Evolutionary conservation across 2,113 vertebrate species (phyloP), one percentile per base, ranked within the genome.

Genomic region (Laticauda colubrina): DNA sequence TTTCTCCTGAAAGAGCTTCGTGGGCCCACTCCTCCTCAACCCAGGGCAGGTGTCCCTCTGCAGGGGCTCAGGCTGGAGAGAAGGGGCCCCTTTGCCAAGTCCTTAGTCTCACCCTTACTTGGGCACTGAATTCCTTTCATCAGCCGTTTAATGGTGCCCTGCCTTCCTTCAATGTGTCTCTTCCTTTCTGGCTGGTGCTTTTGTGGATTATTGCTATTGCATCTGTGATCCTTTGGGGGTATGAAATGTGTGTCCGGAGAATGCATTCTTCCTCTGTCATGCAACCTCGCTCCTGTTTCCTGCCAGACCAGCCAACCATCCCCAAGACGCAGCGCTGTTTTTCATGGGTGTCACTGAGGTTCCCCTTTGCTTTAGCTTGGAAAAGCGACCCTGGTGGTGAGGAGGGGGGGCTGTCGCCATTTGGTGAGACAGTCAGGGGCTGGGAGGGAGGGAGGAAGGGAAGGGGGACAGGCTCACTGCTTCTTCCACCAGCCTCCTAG

Each of bases 361-460:
- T 20, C 14, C 64, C n/a, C 14, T 75, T n/a, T 2, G 5, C 1
- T 81, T 39, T 8, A 20, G 34, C 69, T 39, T 39, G 69, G 69
- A 81, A 81, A 20, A 39, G 69, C 6, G 0, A 81, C 14, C 11
- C n/a, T 18, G n/a, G 61, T 4, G 64, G 29, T 0, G 29, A 29
- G 11, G 5, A 39, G 1, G 1, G n/a, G 69, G 5, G 18, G 0
- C 0, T 39, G 69, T 9, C 2, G 2, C 34, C 5, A 18, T 81
- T 20, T 81, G n/a, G n/a, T 39, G 69, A 39, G 69, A 75, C 14
- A 34, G 5, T 75, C n/a, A 34, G 12, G 34, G 5, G n/a, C 64
- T 34, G n/a, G 64, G 2, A 5, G 15, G n/a, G 14, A 20, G n/a
- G n/a, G 4, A 15, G 69, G 69, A 7, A 59, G 6, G 69, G 64